These are phyloP conservation scores for Amiota mariae DNA, from an alignment of 2,888 invertebrate genomes.

Conservation along the genomic window DNA sequence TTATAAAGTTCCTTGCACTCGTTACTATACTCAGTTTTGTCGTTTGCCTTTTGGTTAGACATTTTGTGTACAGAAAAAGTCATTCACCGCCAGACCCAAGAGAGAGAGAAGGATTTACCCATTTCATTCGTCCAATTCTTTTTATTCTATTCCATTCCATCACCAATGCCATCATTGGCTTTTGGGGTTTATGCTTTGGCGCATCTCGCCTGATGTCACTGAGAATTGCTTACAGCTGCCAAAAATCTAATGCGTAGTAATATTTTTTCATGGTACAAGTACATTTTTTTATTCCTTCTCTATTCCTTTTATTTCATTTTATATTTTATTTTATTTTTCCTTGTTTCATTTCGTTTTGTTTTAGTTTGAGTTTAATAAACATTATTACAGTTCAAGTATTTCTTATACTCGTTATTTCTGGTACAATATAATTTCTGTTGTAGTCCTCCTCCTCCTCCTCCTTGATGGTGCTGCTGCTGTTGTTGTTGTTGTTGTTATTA, in stretches of 20 bases:
- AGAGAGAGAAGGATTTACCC: too few relatives aligned
- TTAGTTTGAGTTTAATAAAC: constrained; percentile 36
- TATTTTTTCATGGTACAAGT: constrained; percentile 40
- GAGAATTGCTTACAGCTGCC: constrained; percentile 57
- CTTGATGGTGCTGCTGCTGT: too few relatives aligned
- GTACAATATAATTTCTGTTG: not conserved
- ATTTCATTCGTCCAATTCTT: too few relatives aligned
- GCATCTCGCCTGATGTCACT: not conserved
- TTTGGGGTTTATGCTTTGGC: not conserved
- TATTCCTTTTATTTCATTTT: constrained; percentile 33
- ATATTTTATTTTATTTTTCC: not conserved
- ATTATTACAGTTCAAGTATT: constrained; percentile 12
- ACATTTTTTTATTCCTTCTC: not conserved
- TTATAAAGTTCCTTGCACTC: constrained; percentile 11
- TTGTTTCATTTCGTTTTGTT: constrained; percentile 41
- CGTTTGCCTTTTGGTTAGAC: not conserved
- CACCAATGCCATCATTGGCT: too few relatives aligned
- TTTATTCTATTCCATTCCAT: too few relatives aligned
- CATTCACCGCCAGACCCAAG: too few relatives aligned
- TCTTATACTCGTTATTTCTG: not conserved
- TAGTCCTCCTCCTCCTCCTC: too few relatives aligned
- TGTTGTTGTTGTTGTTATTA: not conserved
- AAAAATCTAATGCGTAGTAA: constrained; percentile 55
- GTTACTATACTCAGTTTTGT: not conserved
- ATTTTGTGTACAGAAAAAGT: not conserved